Conservation (phyloP, 2,797 vertebrate species). For the Emydoidea blandingii region DNA sequence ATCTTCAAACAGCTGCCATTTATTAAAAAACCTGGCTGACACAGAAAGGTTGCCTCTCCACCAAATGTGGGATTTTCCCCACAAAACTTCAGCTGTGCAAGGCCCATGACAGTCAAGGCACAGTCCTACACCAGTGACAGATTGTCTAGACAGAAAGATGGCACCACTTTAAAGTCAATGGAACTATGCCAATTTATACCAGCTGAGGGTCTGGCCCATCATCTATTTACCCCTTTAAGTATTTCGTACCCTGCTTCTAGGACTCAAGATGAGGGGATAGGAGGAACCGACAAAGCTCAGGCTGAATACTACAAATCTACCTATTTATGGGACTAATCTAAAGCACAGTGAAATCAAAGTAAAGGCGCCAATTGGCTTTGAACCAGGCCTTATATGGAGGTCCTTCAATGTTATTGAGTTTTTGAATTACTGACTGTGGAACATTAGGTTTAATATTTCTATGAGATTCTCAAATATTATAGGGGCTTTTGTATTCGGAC, state of each 20-base stretch:
- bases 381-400: slow-evolving; percentile 41
- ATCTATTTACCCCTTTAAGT: slow-evolving; percentile 49
- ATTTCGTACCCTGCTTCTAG: neutral
- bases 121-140: slow-evolving; percentile 26
- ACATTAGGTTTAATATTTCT: slow-evolving; percentile 27
- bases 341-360: neutral
- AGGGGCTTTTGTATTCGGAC: slow-evolving; percentile 41
- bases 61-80: neutral
- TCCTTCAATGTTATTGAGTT: slow-evolving; percentile 38
- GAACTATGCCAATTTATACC: slow-evolving; percentile 54
- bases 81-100: neutral
- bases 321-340: slow-evolving; percentile 28
- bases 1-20: neutral
- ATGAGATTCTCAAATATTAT: slow-evolving; percentile 32
- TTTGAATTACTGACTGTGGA: slow-evolving; percentile 15
- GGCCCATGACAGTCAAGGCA: neutral
- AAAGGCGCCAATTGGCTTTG: slow-evolving; percentile 45
- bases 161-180: neutral
- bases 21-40: slow-evolving; percentile 5
- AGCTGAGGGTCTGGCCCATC: neutral
- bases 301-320: neutral
- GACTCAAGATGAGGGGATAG: slow-evolving; percentile 21
- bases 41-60: neutral
- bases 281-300: neutral
- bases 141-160: slow-evolving; percentile 30